Evolutionary conservation across 2,797 vertebrate genomes (phyloP), one percentile per base, ranked within the genome.

Genomic region (Hypotaenidia philippensis): DNA sequence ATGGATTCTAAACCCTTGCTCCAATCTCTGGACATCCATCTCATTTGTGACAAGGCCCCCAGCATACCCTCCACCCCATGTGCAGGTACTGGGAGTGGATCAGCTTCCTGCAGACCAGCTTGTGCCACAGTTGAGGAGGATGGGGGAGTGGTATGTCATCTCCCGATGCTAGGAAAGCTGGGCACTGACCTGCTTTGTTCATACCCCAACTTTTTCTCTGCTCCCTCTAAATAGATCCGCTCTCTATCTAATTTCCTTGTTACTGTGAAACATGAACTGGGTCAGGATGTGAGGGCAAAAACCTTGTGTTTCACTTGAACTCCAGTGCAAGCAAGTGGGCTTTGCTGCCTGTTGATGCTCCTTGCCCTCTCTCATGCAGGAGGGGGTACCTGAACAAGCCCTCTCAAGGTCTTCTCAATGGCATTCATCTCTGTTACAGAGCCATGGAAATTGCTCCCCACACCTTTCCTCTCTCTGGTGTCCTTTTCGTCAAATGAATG

Each of bases 1-100:
- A 98, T 83, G 64, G 90, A 98, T 97, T 91, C 72, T 65, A 87
- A 87, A 74, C 60, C 34, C 78, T 78, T 82, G 40, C 50, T 94
- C 71, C 81, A 89, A 91, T 79, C 92, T 89, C 84, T 85, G 68
- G 69, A 68, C 76, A 70, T 89, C 92, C 86, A 96, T 94, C 66
- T 95, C 60, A 22, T 93, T 96, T 96, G 71, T 96, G 94, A 96
- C 75, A 68, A 32, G 75, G 55, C 69, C 31, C 41, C 55, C 76
- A 89, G 68, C 22, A 56, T 90, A 87, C 49, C 50, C 68, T 89
- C 93, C 90, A 87, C 93, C 85, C 52, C 72, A 74, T 7, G 6
- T 18, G 36, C 20, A 86, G 3, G 1, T 66, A 13, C 44, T 53
- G 49, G 40, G 21, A 76, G 11, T 8, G 32, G 5, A 68, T 50